These are phyloP conservation scores for Cyrtodaria siliqua DNA, from an alignment of 2,888 invertebrate genomes.

Conservation along the genomic window DNA sequence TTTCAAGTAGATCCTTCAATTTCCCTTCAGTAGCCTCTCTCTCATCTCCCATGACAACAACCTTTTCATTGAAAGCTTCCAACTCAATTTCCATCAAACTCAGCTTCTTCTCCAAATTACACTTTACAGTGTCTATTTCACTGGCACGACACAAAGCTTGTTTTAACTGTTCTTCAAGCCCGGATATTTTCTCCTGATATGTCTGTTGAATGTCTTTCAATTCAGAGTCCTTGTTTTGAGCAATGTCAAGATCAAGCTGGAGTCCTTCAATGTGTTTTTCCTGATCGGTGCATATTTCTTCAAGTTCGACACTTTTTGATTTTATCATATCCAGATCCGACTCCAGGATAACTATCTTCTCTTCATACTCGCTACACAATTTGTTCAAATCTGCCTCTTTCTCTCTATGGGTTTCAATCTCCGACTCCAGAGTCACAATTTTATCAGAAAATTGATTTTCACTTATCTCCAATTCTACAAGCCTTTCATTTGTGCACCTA, in stretches of 20 bases:
- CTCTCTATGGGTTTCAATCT: conserved; percentile 27
- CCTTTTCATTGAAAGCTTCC: conserved; percentile 15
- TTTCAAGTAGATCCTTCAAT: conserved; percentile 6
- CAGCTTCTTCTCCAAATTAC: conserved; percentile 1
- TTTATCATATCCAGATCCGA: conserved; percentile 18
- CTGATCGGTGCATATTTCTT: conserved; percentile 7
- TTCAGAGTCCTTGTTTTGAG: conserved; percentile 8
- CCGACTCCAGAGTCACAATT: conserved; percentile 27
- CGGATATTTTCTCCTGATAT: conserved; percentile 1
- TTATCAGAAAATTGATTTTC: conserved; percentile 20
- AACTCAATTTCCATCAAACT: background rate
- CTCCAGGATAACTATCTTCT: conserved; percentile 25
- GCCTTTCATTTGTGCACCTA: background rate
- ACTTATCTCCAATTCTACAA: background rate
- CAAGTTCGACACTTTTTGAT: conserved; percentile 22
- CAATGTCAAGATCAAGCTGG: conserved; percentile 26
- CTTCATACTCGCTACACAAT: conserved; percentile 32
- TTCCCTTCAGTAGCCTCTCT: conserved; percentile 15
- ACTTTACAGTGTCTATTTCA: background rate
- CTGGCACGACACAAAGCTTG: background rate
- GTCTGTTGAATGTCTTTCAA: background rate
- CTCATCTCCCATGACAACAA: conserved; percentile 18
- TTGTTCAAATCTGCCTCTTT: conserved; percentile 21
- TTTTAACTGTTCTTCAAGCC: conserved; percentile 1
- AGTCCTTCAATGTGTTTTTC: conserved; percentile 5